Evolutionary conservation across 2,888 invertebrate species (phyloP).

Genomic region (Lycophotia porphyrea): DNA sequence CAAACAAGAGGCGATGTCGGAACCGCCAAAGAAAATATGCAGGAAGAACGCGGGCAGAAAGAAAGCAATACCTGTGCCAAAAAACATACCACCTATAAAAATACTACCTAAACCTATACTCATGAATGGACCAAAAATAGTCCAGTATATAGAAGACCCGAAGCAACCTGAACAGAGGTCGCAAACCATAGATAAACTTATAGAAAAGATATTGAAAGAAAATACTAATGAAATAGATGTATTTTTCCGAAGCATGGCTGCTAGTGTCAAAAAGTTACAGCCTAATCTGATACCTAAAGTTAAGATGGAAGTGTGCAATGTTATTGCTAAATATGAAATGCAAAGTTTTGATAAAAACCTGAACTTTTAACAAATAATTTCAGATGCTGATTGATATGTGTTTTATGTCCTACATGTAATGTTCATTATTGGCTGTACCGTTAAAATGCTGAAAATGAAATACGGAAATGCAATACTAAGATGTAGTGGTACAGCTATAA

Average conservation of each 20-base stretch:
- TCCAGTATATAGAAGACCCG: constrained; percentile 82
- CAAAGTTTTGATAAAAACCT: constrained; percentile 84
- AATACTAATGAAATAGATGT: constrained; percentile 88
- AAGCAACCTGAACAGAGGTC: constrained; percentile 80
- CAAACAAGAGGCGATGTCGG: constrained; percentile 66
- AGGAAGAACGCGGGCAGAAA: constrained; percentile 81
- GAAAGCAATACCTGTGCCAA: constrained; percentile 78
- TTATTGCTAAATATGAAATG: constrained; percentile 89
- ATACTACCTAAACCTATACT: constrained; percentile 86
- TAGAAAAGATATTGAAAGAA: constrained; percentile 86
- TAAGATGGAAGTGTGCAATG: constrained; percentile 89
- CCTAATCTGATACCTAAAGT: constrained; percentile 88
- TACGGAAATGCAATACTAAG: constrained; percentile 45
- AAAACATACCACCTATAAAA: constrained; percentile 83
- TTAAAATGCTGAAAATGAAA: constrained; percentile 4
- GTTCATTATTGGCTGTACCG: constrained; percentile 11
- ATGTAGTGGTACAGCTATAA: constrained; percentile 17
- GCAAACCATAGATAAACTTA: constrained; percentile 84
- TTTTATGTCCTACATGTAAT: constrained; percentile 14
- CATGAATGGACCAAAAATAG: constrained; percentile 81
- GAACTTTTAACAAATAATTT: constrained; percentile 47
- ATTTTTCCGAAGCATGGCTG: constrained; percentile 88
- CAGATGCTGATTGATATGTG: not conserved
- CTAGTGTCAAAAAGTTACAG: constrained; percentile 87
- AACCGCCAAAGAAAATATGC: constrained; percentile 80